Percentiles rank a stretch among this genome's conserved stretches.
Evolutionary conservation across 1,140 invertebrate species (phyloP).

Genomic region (Papilio dardanus): DNA sequence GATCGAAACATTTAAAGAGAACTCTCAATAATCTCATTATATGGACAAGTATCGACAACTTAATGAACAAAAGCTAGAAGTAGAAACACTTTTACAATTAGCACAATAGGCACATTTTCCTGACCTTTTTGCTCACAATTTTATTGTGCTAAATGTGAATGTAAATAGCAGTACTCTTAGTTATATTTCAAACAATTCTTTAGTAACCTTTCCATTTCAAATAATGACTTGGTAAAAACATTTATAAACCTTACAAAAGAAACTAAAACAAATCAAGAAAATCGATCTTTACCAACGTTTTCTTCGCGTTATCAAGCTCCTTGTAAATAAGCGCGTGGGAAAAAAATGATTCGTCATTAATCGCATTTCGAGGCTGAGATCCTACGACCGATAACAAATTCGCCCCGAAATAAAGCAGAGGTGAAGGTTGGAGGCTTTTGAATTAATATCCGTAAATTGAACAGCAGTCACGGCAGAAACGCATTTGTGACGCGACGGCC

Average conservation of each 20-base stretch:
- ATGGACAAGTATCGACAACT: not conserved
- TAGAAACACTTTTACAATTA: too few species aligned
- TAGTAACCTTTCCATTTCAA: not conserved
- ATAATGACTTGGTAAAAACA: not conserved
- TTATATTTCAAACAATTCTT: not conserved
- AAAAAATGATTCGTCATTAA: slow-evolving; percentile 50
- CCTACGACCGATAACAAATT: slow-evolving; percentile 43
- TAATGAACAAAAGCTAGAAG: not conserved
- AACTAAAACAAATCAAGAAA: not conserved
- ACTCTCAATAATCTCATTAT: not conserved
- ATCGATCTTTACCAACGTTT: not conserved
- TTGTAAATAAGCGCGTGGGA: slow-evolving; percentile 8
- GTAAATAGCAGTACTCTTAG: not conserved
- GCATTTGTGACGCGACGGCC: slow-evolving; percentile 43
- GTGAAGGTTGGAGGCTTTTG: slow-evolving; percentile 49
- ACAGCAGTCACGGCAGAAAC: slow-evolving; percentile 44
- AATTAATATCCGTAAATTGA: slow-evolving; percentile 33
- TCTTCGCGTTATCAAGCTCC: not conserved
- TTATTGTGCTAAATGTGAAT: not conserved
- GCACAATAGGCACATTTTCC: too few species aligned
- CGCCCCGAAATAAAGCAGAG: slow-evolving; percentile 42
- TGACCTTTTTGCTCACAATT: too few species aligned
- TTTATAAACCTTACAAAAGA: not conserved
- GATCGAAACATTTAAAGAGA: not conserved
- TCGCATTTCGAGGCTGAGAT: slow-evolving; percentile 41